Evolutionary conservation across 2,797 vertebrate genomes (phyloP).

Genomic region (Galagoides demidoff): DNA sequence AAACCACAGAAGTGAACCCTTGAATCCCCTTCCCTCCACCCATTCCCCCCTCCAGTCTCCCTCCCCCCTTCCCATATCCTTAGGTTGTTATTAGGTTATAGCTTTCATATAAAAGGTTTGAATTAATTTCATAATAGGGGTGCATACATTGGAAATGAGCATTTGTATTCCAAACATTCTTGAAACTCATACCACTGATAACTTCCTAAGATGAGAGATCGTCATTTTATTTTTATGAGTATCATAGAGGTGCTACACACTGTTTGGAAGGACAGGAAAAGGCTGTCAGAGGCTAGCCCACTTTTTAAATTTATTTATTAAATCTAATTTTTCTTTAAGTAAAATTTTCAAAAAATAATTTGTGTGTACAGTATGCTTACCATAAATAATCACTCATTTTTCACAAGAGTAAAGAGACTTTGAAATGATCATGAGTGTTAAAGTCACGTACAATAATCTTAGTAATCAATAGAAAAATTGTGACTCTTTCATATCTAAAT

Average conservation of each 20-base stretch:
- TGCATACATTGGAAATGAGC: too few relatives aligned
- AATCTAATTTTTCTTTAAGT: background rate
- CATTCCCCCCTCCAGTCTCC: too few relatives aligned
- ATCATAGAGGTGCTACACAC: background rate
- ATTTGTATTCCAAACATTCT: background rate
- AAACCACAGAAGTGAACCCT: too few relatives aligned
- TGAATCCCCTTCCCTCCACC: too few relatives aligned
- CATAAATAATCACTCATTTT: background rate
- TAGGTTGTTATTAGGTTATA: too few relatives aligned
- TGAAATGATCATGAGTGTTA: background rate
- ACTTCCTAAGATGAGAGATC: background rate
- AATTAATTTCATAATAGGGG: too few relatives aligned
- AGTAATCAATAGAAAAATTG: background rate
- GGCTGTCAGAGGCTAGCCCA: background rate
- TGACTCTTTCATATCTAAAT: background rate
- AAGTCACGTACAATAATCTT: background rate
- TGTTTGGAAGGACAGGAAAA: background rate
- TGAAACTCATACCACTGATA: background rate
- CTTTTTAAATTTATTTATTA: background rate
- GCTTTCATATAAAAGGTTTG: too few relatives aligned
- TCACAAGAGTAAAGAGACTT: background rate
- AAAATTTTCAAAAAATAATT: background rate
- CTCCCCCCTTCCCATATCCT: too few relatives aligned
- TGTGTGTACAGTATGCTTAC: background rate
- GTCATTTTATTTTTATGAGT: background rate